Evolutionary conservation across 1,140 invertebrate genomes (phyloP).

Genomic region (Cepaea nemoralis): DNA sequence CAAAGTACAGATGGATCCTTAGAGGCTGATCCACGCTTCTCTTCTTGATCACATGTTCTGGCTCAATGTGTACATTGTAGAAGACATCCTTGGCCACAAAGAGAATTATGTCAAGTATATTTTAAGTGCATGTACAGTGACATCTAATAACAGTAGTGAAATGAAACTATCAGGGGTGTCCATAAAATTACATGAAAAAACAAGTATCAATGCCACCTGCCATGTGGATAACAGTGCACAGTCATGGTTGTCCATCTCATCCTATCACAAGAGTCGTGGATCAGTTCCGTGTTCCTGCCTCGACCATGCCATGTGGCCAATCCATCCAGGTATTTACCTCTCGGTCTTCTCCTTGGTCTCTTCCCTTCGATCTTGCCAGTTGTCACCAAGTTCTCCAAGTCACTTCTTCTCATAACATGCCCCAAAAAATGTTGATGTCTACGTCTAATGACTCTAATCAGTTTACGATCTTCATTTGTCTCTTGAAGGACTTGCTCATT

Average conservation of each 20-base stretch:
- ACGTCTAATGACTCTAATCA: no score
- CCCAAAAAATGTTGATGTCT: no score
- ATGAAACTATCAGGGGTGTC: not conserved
- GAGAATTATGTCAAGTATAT: not conserved
- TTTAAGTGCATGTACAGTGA: not conserved
- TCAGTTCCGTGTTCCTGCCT: no score
- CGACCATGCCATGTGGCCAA: no score
- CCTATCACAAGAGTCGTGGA: no score
- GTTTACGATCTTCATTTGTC: no score
- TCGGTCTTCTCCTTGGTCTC: no score
- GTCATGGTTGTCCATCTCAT: not conserved
- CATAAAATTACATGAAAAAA: not conserved
- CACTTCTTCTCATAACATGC: no score
- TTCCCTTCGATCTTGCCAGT: no score
- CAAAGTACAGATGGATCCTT: constrained; percentile 89
- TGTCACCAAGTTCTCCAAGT: no score
- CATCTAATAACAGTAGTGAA: not conserved
- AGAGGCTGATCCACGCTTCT: constrained; percentile 87
- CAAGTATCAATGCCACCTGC: not conserved
- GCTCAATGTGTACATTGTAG: constrained; percentile 85
- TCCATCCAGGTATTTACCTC: no score
- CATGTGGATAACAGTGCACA: not conserved
- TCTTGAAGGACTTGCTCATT: no score
- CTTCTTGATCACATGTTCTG: constrained; percentile 83
- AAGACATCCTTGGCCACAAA: constrained; percentile 77